These are phyloP conservation scores for Archips xylosteana DNA, from an alignment of 2,888 invertebrate genomes.

Conservation along the genomic window DNA sequence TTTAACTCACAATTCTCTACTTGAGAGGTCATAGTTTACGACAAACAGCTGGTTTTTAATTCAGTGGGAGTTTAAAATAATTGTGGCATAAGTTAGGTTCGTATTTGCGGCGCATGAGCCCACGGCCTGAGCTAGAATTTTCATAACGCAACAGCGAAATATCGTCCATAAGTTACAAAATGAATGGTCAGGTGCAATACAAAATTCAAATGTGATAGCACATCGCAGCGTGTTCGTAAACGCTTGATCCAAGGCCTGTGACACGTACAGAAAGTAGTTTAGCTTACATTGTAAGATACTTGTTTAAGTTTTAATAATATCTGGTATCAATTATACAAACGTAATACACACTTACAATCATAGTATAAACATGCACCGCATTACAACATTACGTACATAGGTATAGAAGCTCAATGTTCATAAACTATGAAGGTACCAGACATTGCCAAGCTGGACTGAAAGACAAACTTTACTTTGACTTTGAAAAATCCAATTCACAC, in stretches of 20 bases:
- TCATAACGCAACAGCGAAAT: slow-evolving; percentile 11
- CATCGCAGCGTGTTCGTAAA: slow-evolving; percentile 63
- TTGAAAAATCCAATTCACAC: no score
- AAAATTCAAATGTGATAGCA: slow-evolving; percentile 62
- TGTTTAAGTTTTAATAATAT: slow-evolving; percentile 59
- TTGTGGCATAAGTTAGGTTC: neutral
- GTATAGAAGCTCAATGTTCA: neutral
- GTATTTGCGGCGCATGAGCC: neutral
- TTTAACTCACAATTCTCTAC: no score
- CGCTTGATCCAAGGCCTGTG: slow-evolving; percentile 73
- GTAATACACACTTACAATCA: no score
- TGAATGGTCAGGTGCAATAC: slow-evolving; percentile 36
- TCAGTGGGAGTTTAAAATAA: no score
- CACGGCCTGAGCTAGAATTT: slow-evolving; percentile 18
- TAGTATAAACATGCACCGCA: no score
- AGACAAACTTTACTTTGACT: no score
- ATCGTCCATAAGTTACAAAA: slow-evolving; percentile 29
- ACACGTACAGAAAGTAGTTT: slow-evolving; percentile 76
- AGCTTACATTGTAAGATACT: slow-evolving; percentile 72
- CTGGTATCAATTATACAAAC: slow-evolving; percentile 32
- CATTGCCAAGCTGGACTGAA: no score
- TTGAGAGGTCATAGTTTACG: no score
- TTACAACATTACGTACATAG: no score
- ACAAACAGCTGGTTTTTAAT: no score
- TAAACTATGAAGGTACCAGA: no score